Base-by-base conservation (phyloP, 2,888 invertebrate genomes). In the Eupithecia insigniata region DNA sequence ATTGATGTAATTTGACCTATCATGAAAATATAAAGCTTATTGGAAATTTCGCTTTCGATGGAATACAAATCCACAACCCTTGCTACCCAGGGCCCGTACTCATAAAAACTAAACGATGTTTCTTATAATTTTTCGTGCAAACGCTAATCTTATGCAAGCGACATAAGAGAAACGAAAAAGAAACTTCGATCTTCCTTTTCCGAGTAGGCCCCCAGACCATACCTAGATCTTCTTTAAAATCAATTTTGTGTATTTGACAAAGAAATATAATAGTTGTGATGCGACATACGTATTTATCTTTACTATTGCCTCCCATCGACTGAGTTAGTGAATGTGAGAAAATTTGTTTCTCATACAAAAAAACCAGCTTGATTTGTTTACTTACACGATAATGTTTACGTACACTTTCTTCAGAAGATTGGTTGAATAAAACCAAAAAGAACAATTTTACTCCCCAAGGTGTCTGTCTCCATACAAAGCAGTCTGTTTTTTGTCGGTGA, bases 401-500 rank as follows among this genome's bases (percentile, higher is more conserved):
- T 5, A 51, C 10, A 55, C 22, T 55, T 55, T 51, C 22, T 22
- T 22, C 12, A 55, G 3, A 55, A 26, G 10, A 26, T 26, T 26
- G 22, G 8, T 30, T 30, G 18, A 30, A 60, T 16, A 30, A 18
- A 60, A 7, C 18, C 58, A 16, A 30, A 16, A 61, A 32, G 10
- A 61, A 51, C 10, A 32, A n/a, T 61, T 43, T 18, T 34, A 60
- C 66, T 28, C 67, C 65, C 69, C 62, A 66, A 28, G 10, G 78
- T 71, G 76, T 83, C 82, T 77, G 66, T 74, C 81, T 88, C 89
- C 87, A 87, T 82, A 83, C 80, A 79, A 79, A 34, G 36, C 55
- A 28, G 80, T 72, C 82, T 75, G 70, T 82, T 81, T 64, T 22
- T 86, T 87, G 88, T 86, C 84, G 77, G 83, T 87, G 88, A 90